Percentiles rank a stretch among this genome's conserved stretches.
phyloP scores from a whole-genome alignment of 2,888 invertebrate genomes.

The Homarus gammarus region DNA sequence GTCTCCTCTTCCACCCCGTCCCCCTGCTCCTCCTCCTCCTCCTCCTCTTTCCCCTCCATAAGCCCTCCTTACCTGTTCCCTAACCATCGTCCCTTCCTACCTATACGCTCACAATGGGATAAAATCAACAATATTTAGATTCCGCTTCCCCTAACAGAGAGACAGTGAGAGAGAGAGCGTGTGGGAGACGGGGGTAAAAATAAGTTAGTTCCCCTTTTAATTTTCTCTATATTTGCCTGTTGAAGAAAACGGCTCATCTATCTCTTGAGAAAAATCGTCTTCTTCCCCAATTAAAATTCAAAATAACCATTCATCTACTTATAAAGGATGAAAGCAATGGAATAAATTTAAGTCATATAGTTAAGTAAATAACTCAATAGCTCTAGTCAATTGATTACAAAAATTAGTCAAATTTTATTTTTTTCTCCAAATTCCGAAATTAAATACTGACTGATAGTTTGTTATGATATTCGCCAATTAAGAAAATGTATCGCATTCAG shows the following conservation, averaged over 20 bases:
- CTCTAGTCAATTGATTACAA: no score
- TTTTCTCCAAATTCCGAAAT: no score
- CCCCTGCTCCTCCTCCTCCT: not conserved
- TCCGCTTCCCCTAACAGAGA: not conserved
- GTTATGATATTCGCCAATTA: no score
- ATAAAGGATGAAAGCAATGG: no score
- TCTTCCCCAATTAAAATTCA: no score
- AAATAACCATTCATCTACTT: no score
- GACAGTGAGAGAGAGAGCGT: not conserved
- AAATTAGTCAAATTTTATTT: no score
- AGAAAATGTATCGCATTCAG: no score
- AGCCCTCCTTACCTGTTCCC: not conserved
- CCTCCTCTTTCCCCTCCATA: not conserved
- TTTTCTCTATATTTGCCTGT: not conserved
- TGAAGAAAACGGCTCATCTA: conserved; percentile 3
- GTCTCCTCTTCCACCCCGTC: not conserved
- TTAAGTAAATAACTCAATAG: no score
- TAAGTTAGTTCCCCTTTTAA: not conserved
- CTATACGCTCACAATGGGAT: not conserved
- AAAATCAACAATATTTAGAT: not conserved
- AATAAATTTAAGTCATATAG: no score
- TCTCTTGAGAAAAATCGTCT: no score
- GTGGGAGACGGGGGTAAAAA: not conserved
- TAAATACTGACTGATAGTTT: no score
- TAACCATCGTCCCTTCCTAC: not conserved